Evolutionary conservation across 2,888 invertebrate genomes (phyloP).

Genomic region (Acanthoscelides obtectus): DNA sequence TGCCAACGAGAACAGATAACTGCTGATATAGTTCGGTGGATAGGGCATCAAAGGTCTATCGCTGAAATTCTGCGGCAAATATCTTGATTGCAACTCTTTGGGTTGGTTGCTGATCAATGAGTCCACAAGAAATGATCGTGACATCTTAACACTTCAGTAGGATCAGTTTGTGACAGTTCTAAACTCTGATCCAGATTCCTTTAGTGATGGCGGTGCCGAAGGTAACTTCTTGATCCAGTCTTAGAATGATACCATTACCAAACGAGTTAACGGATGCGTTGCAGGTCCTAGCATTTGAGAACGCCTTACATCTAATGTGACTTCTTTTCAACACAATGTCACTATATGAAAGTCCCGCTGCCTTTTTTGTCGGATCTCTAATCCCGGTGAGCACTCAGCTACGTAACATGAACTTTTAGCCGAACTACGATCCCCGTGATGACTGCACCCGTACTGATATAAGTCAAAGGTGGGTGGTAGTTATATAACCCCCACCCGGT

Average conservation of each 20-base stretch:
- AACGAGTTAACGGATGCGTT: too few relatives aligned
- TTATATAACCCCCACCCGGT: constrained; percentile 36
- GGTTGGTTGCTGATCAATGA: constrained; percentile 67
- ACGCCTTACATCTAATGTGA: too few relatives aligned
- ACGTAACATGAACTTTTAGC: background rate
- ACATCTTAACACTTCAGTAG: constrained; percentile 58
- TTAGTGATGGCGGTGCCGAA: too few relatives aligned
- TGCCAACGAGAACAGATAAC: constrained; percentile 55
- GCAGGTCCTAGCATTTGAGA: too few relatives aligned
- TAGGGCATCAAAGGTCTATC: constrained; percentile 57
- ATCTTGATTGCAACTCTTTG: constrained; percentile 48
- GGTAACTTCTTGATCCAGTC: too few relatives aligned
- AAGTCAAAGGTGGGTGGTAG: constrained; percentile 18
- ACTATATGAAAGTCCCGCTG: background rate
- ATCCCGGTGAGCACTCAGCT: background rate
- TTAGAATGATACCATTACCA: too few relatives aligned
- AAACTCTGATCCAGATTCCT: too few relatives aligned
- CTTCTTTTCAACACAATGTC: background rate
- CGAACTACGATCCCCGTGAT: background rate
- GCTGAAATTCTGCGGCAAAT: constrained; percentile 45
- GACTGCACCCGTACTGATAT: background rate
- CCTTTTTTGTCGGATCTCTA: too few relatives aligned
- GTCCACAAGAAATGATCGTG: constrained; percentile 77
- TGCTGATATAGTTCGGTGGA: constrained; percentile 56
- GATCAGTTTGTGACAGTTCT: too few relatives aligned